Conservation (phyloP, 2,113 vertebrate species). For the Tenrec ecaudatus region DNA sequence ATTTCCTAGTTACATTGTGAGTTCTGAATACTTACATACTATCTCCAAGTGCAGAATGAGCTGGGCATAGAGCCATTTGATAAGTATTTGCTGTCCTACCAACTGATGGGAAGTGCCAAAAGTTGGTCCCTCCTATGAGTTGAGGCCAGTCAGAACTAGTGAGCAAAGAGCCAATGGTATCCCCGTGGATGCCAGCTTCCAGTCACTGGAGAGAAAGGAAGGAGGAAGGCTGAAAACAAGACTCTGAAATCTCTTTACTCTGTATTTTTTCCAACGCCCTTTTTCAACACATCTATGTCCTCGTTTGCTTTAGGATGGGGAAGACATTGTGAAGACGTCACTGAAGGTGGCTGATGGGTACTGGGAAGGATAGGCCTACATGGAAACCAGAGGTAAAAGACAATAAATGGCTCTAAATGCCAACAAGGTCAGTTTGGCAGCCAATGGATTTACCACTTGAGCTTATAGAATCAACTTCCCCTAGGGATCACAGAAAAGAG, state of each 20-base stretch:
- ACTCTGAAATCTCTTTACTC: constrained; percentile 25
- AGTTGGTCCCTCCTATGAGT: neutral
- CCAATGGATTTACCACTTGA: neutral
- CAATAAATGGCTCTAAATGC: neutral
- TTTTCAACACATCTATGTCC: neutral
- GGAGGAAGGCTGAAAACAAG: constrained; percentile 10
- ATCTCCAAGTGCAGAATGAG: constrained; percentile 37
- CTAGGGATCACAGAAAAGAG: neutral
- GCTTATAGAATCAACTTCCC: neutral
- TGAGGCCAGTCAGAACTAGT: neutral
- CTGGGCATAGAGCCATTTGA: neutral
- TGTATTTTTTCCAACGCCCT: constrained; percentile 10
- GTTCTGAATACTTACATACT: neutral
- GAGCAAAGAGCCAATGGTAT: neutral
- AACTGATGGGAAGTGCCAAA: neutral
- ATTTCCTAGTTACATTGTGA: constrained; percentile 46
- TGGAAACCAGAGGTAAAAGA: constrained; percentile 32
- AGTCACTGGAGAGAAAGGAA: neutral
- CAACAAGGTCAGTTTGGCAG: neutral
- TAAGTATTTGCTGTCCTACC: constrained; percentile 30
- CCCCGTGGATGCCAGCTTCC: neutral
- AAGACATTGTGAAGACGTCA: constrained; percentile 8
- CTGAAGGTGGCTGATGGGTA: neutral
- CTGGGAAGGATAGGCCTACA: neutral
- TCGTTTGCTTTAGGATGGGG: neutral